These are phyloP conservation scores for Ceratosolen fusciceps DNA, from an alignment of 1,140 invertebrate genomes.

Conservation along the genomic window DNA sequence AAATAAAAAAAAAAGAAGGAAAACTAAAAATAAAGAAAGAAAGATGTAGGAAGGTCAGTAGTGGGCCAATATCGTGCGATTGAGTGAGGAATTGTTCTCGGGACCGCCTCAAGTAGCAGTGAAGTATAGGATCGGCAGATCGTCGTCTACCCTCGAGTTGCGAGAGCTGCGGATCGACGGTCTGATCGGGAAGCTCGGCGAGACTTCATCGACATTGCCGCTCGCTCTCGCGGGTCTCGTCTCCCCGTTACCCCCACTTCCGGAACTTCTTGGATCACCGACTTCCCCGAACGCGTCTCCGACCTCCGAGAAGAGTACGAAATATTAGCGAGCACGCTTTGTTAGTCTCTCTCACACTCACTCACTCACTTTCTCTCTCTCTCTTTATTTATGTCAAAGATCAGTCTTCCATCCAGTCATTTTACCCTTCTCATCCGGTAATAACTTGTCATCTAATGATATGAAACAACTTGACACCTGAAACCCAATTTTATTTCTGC, in stretches of 20 bases:
- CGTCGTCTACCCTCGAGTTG: slow-evolving; percentile 59
- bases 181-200: slow-evolving; percentile 58
- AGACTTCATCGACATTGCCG: slow-evolving; percentile 63
- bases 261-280: slow-evolving; percentile 59
- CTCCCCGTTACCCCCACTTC: slow-evolving; percentile 59
- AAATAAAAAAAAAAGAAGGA: too few species aligned
- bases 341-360: neutral
- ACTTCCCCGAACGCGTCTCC: slow-evolving; percentile 63
- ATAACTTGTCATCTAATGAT: too few species aligned
- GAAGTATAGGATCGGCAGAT: slow-evolving; percentile 54
- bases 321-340: slow-evolving; percentile 47
- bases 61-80: too few species aligned
- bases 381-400: neutral
- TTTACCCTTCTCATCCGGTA: too few species aligned
- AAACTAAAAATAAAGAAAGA: too few species aligned
- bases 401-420: too few species aligned
- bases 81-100: neutral
- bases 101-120: neutral
- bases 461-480: too few species aligned
- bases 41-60: too few species aligned
- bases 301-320: slow-evolving; percentile 66
- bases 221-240: slow-evolving; percentile 64
- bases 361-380: neutral
- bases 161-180: slow-evolving; percentile 59
- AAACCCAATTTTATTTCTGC: too few species aligned